phyloP scores from a whole-genome alignment of 37 sponge, comb jelly and placozoan species.

The Aplysina aerophoba region DNA sequence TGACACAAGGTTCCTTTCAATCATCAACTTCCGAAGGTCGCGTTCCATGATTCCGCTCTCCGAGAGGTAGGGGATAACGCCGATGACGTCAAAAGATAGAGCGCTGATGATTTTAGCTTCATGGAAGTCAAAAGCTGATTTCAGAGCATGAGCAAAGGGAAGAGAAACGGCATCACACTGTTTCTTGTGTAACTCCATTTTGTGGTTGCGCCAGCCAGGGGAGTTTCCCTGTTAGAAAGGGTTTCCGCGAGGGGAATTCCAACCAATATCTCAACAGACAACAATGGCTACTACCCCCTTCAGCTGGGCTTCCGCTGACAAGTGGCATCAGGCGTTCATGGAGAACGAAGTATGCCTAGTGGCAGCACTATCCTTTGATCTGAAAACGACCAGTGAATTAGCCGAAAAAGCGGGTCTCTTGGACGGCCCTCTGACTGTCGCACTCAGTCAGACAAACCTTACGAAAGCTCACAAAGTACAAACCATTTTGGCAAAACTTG shows the following conservation, averaged over 20 bases:
- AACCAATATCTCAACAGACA: background rate
- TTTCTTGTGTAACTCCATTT: too few relatives aligned
- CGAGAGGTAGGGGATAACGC: background rate
- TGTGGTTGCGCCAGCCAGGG: background rate
- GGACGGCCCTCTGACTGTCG: background rate
- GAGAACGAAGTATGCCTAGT: background rate
- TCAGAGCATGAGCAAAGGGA: background rate
- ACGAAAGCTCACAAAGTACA: conserved; percentile 2
- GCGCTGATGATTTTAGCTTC: background rate
- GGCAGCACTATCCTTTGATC: background rate
- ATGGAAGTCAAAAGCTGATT: background rate
- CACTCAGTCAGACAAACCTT: background rate
- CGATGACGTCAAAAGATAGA: background rate
- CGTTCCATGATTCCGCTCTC: background rate
- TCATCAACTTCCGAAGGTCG: background rate
- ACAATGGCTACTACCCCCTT: background rate
- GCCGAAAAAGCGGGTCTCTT: background rate
- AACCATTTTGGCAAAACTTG: background rate
- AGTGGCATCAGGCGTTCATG: background rate
- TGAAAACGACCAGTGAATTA: background rate
- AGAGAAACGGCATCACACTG: background rate
- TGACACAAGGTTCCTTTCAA: background rate
- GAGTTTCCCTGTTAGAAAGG: background rate
- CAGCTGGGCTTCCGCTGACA: background rate
- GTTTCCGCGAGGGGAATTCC: conserved; percentile 5